Percentiles rank a stretch among this genome's conserved stretches.
phyloP scores from a whole-genome alignment of 1,140 invertebrate species.

The Periplaneta americana region DNA sequence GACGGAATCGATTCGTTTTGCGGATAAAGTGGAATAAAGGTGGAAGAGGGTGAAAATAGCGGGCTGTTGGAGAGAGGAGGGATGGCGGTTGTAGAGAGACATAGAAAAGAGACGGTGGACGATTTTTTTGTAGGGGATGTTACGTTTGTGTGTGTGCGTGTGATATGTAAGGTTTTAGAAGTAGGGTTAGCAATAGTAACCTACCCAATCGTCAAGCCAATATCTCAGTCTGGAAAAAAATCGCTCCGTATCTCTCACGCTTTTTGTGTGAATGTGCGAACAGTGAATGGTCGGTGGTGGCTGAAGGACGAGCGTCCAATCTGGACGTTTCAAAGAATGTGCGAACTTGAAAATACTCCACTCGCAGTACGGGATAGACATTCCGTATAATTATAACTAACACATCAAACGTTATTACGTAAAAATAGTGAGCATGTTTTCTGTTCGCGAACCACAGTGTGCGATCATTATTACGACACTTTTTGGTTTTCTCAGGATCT shows the following conservation, averaged over 20 bases:
- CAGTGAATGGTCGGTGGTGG: not conserved
- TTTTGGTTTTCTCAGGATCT: too few relatives aligned
- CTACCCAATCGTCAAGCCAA: not conserved
- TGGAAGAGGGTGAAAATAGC: conserved; percentile 2
- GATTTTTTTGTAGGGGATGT: not conserved
- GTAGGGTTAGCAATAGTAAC: not conserved
- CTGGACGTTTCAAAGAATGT: not conserved
- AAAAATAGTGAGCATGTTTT: too few relatives aligned
- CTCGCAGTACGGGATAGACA: too few relatives aligned
- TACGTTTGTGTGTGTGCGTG: conserved; percentile 4
- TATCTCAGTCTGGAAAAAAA: not conserved
- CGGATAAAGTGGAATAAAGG: conserved; percentile 14
- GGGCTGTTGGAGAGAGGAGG: not conserved
- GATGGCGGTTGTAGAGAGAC: not conserved
- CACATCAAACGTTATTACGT: too few relatives aligned
- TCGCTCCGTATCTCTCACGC: not conserved
- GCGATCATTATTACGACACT: too few relatives aligned
- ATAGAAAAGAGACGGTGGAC: not conserved
- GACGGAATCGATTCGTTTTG: conserved; percentile 11
- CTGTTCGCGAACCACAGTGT: too few relatives aligned
- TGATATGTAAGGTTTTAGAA: conserved; percentile 4
- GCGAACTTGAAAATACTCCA: not conserved
- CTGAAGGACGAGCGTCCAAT: not conserved
- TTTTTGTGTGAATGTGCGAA: not conserved
- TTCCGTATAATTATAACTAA: too few relatives aligned